Base-by-base conservation (phyloP, 2,113 vertebrate species). In the Pogonocichla stellata region DNA sequence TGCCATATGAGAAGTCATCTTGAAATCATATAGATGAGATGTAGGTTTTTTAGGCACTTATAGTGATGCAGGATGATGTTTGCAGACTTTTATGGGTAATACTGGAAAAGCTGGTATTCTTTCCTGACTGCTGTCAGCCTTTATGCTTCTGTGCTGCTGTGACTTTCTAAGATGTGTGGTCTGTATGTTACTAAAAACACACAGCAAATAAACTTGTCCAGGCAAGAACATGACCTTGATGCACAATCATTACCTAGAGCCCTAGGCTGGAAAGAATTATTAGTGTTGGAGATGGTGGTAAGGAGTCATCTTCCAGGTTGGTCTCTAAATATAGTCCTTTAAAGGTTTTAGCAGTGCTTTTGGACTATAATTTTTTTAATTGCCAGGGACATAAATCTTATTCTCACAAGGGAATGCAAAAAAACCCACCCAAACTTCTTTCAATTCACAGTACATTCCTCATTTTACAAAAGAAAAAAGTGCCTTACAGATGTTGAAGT, bases 291-390 rank as follows among this genome's bases (percentile, higher is more conserved):
- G 90, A 64, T 73, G 6, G 31, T 67, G 67, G 83, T 82, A 80
- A 92, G 62, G 92, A 82, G 58, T 93, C 80, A 77, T 75, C 61
- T 88, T 95, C 51, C 58, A 86, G 48, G 69, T 89, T 4, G 38
- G 16, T 86, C 31, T 90, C 33, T 94, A 17, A 90, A 79, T 73
- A 95, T 92, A 94, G 77, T 87, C 36, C 64, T 88, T 73, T 79
- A 65, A 74, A 89, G 53, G 29, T 81, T 96, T 93, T 92, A 86
- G 80, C 33, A 80, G 3, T 88, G 43, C 29, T 86, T 38, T 82
- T 67, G 25, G 48, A 83, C 62, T 90, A 6, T 60, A 69, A 87
- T 78, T 90, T 79, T 91, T 94, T 90, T 95, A 96, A 92, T 96
- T 88, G 82, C 56, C 26, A 90, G 57, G 56, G 47, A 34, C 47